Base-by-base conservation (phyloP, 2,888 invertebrate genomes). In the Parnassius orleans region DNA sequence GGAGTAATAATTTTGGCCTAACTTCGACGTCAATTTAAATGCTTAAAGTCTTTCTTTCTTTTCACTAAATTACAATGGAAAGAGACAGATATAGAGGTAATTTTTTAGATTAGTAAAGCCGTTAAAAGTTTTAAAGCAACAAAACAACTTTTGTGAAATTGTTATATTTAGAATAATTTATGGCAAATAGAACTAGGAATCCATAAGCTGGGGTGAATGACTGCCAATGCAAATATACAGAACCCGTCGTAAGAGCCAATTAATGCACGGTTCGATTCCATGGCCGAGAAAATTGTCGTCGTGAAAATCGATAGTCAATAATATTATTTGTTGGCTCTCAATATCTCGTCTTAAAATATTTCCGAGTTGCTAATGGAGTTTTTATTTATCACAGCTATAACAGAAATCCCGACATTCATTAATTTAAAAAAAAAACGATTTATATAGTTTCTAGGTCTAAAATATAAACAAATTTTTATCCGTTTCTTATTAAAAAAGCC, bases 201-300 rank as follows among this genome's bases (percentile, higher is more conserved):
- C 57, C 59, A 62, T 64, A 52, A 65, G 62, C 70, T 70, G 76
- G 74, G 84, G 80, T 84, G 80, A 84, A 83, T 71, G 82, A 77
- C 82, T 78, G 73, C 69, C 69, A 76, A 84, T 84, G 85, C 80
- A 82, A 84, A 85, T 83, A 76, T 72, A 69, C 71, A 70, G 77
- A 79, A 80, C 83, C 77, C 73, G 79, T 79, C 76, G 60, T 19
- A 53, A 57, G 41, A 48, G 70, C 69, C 76, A 79, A 80, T 82
- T 80, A 81, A 79, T 78, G 75, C 72, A 60, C 61, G 57, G 68
- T 64, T 67, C 68, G 68, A 69, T 59, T 67, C 64, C 65, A 48
- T 41, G 48, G 54, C 59, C 64, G 72, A 71, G 76, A 75, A 78
- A 74, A 71, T 67, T 68, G 71, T 72, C 57, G 57, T 60, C 42